Evolutionary conservation across 2,888 invertebrate genomes (phyloP).

Genomic region (Blastobasis lacticolella): DNA sequence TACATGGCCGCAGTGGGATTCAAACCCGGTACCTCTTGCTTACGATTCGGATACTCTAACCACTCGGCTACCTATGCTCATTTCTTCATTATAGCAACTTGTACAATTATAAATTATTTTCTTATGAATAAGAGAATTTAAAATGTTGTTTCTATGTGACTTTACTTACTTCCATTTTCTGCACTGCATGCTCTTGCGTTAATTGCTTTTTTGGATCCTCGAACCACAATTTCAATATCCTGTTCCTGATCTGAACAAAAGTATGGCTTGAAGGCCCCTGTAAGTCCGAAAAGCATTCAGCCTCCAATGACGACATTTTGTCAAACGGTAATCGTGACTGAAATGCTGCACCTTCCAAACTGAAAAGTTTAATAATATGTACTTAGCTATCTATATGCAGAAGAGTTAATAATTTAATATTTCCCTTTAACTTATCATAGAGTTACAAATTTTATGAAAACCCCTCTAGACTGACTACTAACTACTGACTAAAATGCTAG

Average conservation of each 20-base stretch:
- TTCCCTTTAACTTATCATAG: no score
- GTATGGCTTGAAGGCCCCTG: slow-evolving; percentile 89
- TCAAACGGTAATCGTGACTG: slow-evolving; percentile 95
- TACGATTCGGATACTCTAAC: no score
- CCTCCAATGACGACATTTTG: slow-evolving; percentile 95
- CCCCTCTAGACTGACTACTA: no score
- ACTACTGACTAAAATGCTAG: no score
- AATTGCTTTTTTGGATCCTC: slow-evolving; percentile 95
- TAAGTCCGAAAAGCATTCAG: slow-evolving; percentile 94
- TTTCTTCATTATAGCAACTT: background rate
- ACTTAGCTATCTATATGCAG: no score
- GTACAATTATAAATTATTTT: background rate
- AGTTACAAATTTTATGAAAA: no score
- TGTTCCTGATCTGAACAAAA: slow-evolving; percentile 93
- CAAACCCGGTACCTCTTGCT: no score
- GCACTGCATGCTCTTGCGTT: slow-evolving; percentile 85
- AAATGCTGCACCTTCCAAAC: slow-evolving; percentile 94
- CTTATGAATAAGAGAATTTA: background rate
- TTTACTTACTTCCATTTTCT: slow-evolving; percentile 79
- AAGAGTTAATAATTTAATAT: no score
- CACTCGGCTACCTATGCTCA: no score
- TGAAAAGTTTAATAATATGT: slow-evolving; percentile 27
- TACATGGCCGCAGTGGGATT: no score
- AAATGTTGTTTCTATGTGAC: background rate
- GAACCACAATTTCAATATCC: slow-evolving; percentile 94